Percentiles rank a stretch among this genome's conserved stretches.
Evolutionary conservation across 2,113 vertebrate genomes (phyloP).

Genomic region (Ceyx margarethae): DNA sequence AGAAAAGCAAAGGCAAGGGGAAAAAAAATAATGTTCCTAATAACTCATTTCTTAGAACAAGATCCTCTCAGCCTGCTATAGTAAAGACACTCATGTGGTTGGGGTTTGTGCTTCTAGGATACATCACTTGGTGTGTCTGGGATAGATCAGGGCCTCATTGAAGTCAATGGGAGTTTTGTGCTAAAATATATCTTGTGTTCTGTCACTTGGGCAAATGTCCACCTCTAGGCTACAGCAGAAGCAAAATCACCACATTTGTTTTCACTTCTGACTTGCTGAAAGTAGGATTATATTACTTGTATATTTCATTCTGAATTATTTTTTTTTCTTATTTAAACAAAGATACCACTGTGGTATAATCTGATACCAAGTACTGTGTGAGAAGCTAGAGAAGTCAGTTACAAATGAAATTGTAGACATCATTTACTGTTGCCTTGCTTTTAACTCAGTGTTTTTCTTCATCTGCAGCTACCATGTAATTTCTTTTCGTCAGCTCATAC

Average conservation of each 20-base stretch:
- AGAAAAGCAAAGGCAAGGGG: background rate
- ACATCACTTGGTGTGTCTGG: slow-evolving; percentile 9
- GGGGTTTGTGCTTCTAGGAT: background rate
- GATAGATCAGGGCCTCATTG: background rate
- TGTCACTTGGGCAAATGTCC: slow-evolving; percentile 27
- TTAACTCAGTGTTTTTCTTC: slow-evolving; percentile 20
- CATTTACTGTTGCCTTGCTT: background rate
- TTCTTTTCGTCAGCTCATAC: background rate
- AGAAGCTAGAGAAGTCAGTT: slow-evolving; percentile 17
- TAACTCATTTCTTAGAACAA: background rate
- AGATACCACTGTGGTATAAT: slow-evolving; percentile 36
- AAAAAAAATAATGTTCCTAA: background rate
- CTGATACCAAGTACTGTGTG: background rate
- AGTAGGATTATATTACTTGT: slow-evolving; percentile 50
- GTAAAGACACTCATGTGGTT: background rate
- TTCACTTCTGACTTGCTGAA: slow-evolving; percentile 50
- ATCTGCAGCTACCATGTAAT: background rate
- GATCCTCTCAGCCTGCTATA: background rate
- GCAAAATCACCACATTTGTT: slow-evolving; percentile 47
- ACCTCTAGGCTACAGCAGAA: slow-evolving; percentile 15
- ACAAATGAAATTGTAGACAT: slow-evolving; percentile 4
- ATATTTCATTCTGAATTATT: slow-evolving; percentile 58
- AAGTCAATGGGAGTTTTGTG: slow-evolving; percentile 34
- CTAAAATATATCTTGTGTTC: background rate
- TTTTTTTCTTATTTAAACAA: slow-evolving; percentile 25